Evolutionary conservation across 2,113 vertebrate genomes (phyloP).

Genomic region (Emydocephalus ijimae): DNA sequence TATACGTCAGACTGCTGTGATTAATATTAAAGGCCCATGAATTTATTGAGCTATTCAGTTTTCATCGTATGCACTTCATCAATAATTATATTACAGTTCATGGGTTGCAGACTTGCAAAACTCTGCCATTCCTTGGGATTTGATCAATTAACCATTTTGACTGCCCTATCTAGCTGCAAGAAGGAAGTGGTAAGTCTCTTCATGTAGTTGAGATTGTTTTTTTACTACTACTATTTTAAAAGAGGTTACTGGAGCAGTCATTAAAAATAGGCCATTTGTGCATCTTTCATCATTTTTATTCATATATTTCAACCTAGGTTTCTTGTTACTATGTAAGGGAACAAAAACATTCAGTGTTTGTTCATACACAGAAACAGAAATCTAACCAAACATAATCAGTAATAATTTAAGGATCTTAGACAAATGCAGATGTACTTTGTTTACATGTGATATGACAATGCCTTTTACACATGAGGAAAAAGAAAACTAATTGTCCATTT

Average conservation of each 20-base stretch:
- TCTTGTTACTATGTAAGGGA: neutral
- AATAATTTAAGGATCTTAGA: neutral
- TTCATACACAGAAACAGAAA: neutral
- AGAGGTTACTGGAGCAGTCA: neutral
- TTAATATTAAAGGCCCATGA: neutral
- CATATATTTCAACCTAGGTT: neutral
- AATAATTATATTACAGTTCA: neutral
- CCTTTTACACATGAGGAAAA: no score
- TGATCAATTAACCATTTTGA: neutral
- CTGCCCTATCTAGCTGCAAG: neutral
- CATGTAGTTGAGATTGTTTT: neutral
- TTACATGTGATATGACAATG: no score
- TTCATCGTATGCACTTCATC: neutral
- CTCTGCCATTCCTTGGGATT: neutral
- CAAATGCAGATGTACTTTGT: neutral
- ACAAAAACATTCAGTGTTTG: neutral
- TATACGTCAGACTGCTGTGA: neutral
- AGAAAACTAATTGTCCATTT: neutral
- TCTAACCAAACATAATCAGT: neutral
- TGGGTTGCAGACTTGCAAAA: constrained; percentile 7
- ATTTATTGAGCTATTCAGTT: neutral
- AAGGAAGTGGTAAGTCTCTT: neutral
- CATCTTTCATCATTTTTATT: neutral
- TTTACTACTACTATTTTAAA: neutral
- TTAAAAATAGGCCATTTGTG: neutral